Percentiles rank a stretch among this genome's conserved stretches.
Conservation (phyloP, 2,797 vertebrate species). For the Halcyon leucocephala region DNA sequence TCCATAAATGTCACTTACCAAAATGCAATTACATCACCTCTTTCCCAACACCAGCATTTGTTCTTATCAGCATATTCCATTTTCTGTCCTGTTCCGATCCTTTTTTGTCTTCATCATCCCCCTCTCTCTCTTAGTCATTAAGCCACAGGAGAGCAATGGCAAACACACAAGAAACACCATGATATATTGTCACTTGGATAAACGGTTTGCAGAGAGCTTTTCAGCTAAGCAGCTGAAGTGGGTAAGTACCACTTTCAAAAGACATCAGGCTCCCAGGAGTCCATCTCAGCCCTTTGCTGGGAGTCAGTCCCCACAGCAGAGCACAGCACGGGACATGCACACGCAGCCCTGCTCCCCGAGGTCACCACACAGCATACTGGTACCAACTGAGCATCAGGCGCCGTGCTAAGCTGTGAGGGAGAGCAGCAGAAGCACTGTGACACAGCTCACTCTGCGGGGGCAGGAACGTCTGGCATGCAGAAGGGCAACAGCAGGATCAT, state of each 20-base stretch:
- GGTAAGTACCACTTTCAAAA: background rate
- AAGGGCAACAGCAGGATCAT: background rate
- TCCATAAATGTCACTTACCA: background rate
- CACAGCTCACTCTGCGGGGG: background rate
- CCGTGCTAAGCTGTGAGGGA: background rate
- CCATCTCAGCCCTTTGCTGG: background rate
- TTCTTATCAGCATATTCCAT: background rate
- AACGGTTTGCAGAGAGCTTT: background rate
- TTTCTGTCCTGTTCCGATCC: background rate
- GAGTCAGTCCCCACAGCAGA: background rate
- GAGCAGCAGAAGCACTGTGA: background rate
- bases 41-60: background rate
- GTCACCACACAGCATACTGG: background rate
- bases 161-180: background rate
- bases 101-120: background rate
- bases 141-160: background rate
- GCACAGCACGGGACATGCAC: background rate
- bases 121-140: background rate
- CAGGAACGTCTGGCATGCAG: background rate
- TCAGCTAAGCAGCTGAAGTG: background rate
- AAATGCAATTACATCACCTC: background rate
- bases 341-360: background rate
- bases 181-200: background rate
- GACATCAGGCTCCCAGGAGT: background rate
- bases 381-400: background rate